Percentiles rank a stretch among this genome's conserved stretches.
These are phyloP conservation scores for Spilarctia lutea DNA, from an alignment of 2,888 invertebrate species.

Conservation along the genomic window DNA sequence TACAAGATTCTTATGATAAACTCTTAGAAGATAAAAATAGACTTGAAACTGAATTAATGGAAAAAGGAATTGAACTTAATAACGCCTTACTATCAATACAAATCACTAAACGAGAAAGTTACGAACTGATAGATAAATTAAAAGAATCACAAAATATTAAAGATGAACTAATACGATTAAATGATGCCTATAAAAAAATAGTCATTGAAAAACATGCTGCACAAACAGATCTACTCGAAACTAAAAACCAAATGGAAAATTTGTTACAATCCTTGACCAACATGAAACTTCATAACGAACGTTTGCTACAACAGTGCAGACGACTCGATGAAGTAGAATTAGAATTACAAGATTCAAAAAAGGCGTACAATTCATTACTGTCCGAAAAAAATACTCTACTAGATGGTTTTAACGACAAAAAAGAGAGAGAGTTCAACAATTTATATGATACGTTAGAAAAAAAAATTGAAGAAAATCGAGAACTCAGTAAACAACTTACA, in stretches of 20 bases:
- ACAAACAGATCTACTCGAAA: constrained; percentile 55
- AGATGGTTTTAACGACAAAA: constrained; percentile 58
- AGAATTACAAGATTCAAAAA: constrained; percentile 54
- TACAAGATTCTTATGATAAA: constrained; percentile 59
- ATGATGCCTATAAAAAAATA: constrained; percentile 52
- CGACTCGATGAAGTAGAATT: constrained; percentile 50
- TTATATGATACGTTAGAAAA: constrained; percentile 59
- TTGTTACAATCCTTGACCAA: constrained; percentile 41
- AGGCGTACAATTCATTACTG: constrained; percentile 49
- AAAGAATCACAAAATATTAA: constrained; percentile 56
- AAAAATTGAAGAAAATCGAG: constrained; percentile 66
- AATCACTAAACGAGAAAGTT: constrained; percentile 62
- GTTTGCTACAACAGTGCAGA: constrained; percentile 47
- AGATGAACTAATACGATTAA: constrained; percentile 56
- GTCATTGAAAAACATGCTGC: constrained; percentile 58
- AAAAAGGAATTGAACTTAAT: constrained; percentile 58
- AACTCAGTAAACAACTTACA: constrained; percentile 57
- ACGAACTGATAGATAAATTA: constrained; percentile 56
- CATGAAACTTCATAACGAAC: constrained; percentile 46
- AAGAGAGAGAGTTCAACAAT: constrained; percentile 55
- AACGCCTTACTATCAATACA: constrained; percentile 55
- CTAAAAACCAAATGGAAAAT: constrained; percentile 52
- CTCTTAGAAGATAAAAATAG: constrained; percentile 58
- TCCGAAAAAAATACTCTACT: constrained; percentile 59
- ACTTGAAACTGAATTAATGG: constrained; percentile 60